Conservation (phyloP, 2,113 vertebrate species). For the Turnix velox region DNA sequence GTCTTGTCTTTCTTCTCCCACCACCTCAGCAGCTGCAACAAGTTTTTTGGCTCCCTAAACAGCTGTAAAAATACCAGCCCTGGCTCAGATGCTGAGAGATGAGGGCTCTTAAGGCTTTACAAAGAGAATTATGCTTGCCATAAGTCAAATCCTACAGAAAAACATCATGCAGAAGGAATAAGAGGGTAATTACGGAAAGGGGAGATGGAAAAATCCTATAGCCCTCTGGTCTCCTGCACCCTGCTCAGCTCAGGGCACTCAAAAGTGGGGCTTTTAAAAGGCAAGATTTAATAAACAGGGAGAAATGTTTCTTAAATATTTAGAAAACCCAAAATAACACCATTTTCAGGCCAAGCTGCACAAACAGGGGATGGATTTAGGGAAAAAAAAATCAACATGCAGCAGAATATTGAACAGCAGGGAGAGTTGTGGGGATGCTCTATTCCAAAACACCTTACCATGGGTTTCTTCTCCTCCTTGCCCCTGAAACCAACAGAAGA, state of each 20-base stretch:
- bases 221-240: not conserved
- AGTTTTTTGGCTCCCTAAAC: conserved; percentile 41
- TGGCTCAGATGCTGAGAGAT: not conserved
- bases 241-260: not conserved
- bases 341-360: conserved; percentile 2
- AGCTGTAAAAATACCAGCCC: conserved; percentile 45
- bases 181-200: not conserved
- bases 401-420: not conserved
- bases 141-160: not conserved
- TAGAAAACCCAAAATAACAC: conserved; percentile 38
- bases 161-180: conserved; percentile 9
- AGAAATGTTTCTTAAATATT: conserved; percentile 52
- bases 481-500: not conserved
- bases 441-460: too few species aligned
- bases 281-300: conserved; percentile 53
- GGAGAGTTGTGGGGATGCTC: not conserved
- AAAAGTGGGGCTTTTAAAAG: not conserved
- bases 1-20: conserved; percentile 42
- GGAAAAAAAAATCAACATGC: conserved; percentile 29
- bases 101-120: not conserved
- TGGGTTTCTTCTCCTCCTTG: not conserved
- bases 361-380: conserved; percentile 22
- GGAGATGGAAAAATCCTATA: conserved; percentile 2
- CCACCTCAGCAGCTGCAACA: conserved; percentile 29
- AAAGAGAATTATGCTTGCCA: not conserved